phyloP scores from a whole-genome alignment of 2,113 vertebrate genomes.

The Brachyistius frenatus region DNA sequence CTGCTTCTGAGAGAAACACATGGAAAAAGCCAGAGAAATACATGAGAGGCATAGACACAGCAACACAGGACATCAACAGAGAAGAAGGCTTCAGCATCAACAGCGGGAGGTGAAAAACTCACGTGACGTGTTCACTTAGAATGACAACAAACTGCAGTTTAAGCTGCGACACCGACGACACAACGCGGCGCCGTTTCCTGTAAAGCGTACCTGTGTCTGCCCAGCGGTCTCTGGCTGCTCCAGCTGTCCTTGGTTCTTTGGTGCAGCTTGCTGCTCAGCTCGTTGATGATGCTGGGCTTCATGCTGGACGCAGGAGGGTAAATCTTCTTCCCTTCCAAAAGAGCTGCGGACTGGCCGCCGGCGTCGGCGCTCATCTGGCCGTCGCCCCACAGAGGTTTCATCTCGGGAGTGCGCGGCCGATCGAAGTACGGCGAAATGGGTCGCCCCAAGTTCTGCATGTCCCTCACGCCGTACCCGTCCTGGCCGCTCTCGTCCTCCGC shows the following conservation, averaged over 20 bases:
- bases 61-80: constrained; percentile 38
- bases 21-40: constrained; percentile 75
- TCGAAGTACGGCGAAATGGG: constrained; percentile 84
- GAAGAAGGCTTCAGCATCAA: constrained; percentile 23
- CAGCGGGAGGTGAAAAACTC: neutral
- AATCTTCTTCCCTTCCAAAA: constrained; percentile 83
- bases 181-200: neutral
- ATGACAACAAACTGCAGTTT: constrained; percentile 10
- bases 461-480: constrained; percentile 74
- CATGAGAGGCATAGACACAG: constrained; percentile 61
- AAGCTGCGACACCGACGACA: constrained; percentile 17
- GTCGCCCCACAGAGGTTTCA: constrained; percentile 83
- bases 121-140: constrained; percentile 7
- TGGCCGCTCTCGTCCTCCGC: constrained; percentile 67
- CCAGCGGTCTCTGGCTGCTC: constrained; percentile 82
- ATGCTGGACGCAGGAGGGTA: constrained; percentile 87
- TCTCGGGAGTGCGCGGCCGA: constrained; percentile 83
- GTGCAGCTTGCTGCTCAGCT: constrained; percentile 94
- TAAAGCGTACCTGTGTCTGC: constrained; percentile 85
- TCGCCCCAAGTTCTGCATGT: constrained; percentile 80
- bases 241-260: constrained; percentile 87
- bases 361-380: constrained; percentile 71
- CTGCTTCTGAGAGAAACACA: constrained; percentile 78
- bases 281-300: constrained; percentile 93
- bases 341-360: constrained; percentile 55